Evolutionary conservation across 1,140 invertebrate genomes (phyloP), one percentile per base, ranked within the genome.

Genomic region (Streblospio benedicti): DNA sequence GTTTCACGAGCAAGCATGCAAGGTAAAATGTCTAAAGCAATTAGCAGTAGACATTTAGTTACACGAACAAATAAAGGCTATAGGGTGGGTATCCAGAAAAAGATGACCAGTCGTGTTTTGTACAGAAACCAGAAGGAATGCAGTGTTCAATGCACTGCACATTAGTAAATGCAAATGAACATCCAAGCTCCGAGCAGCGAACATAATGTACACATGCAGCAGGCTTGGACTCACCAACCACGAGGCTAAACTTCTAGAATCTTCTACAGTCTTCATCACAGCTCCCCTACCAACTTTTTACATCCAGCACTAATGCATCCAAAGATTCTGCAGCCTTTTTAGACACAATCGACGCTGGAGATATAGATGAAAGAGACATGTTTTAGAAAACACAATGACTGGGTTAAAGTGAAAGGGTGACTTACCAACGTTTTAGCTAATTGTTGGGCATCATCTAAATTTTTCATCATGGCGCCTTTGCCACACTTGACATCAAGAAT

Each of bases 311-410:
- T 1, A 85, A 65, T 27, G 62, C 67, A 43, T 76, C 69, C 1
- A 82, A 60, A n/a, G 76, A 76, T 68, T 83, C 83, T 5, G 82
- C 82, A 2, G 79, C 79, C 67, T 86, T 86, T 71, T 85, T 85
- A 2, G 82, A 83, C 3, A 85, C 70, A 32, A 86, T 85, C 0
- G 84, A 85, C 18, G 78, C 83, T 85, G 67, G 33, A 72, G 67
- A 30, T 63, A 56, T 49, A 30, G 28, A 44, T 61, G 51, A 6
- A 59, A 55, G 27, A 58, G 12, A 27, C n/a, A 16, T n/a, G n/a
- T n/a, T n/a, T n/a, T 31, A 16, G 20, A 59, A 14, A 32, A 32
- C 6, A 9, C 6, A 49, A 49, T 9, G 30, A 51, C 18, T 33
- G 18, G 52, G 30, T 14, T 9, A n/a, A 16, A 14, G 12, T n/a